Evolutionary conservation across 2,113 vertebrate genomes (phyloP).

Genomic region (Turdus rufiventris): DNA sequence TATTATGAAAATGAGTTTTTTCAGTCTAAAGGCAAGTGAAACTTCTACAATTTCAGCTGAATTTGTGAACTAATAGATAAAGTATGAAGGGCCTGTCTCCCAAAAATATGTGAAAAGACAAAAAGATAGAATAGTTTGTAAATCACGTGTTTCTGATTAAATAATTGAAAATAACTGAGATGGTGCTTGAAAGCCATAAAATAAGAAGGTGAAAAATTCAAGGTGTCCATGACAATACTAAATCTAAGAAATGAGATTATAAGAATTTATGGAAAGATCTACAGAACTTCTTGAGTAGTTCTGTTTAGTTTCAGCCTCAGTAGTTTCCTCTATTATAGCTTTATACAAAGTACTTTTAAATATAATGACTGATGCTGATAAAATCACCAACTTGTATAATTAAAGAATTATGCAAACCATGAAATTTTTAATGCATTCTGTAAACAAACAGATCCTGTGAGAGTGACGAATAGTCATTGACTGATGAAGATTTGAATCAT

Average conservation of each 20-base stretch:
- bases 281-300: not conserved
- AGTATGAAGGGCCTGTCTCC: not conserved
- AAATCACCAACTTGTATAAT: not conserved
- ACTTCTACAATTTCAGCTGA: conserved; percentile 31
- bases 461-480: not conserved
- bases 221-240: not conserved
- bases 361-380: not conserved
- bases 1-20: conserved; percentile 27
- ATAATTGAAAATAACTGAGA: not conserved
- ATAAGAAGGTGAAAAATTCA: not conserved
- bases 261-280: not conserved
- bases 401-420: not conserved
- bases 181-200: not conserved
- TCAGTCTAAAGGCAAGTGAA: conserved; percentile 22
- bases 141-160: not conserved
- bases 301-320: not conserved
- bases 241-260: not conserved
- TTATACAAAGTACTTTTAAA: not conserved
- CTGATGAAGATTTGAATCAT: not conserved
- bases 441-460: not conserved
- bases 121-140: not conserved
- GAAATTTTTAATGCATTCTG: not conserved
- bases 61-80: conserved; percentile 44
- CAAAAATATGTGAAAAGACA: not conserved
- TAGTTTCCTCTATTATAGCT: not conserved